A percentile compares a stretch with the other conserved stretches of the same genome.
phyloP scores from a whole-genome alignment of 2,113 vertebrate genomes.

The Rhombomys opimus region DNA sequence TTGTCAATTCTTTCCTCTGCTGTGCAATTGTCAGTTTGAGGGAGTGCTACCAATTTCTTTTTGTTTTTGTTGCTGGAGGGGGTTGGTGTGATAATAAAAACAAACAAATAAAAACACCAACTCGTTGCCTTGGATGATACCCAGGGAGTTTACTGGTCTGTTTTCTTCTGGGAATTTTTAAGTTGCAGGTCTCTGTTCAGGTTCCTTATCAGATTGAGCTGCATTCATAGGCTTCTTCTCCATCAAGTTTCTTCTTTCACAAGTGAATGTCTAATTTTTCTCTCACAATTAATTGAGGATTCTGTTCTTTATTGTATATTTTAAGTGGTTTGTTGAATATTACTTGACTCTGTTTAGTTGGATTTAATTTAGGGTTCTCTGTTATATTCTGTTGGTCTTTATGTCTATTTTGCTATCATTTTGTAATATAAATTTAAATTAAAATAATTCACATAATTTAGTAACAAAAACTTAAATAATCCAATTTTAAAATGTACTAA shows the following conservation, averaged over 20 bases:
- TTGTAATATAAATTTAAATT: background rate
- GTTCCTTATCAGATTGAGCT: background rate
- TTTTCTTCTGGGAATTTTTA: background rate
- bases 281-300: background rate
- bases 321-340: background rate
- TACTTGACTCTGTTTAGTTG: background rate
- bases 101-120: background rate
- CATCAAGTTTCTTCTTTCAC: background rate
- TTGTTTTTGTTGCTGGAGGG: background rate
- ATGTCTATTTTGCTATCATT: background rate
- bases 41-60: no score
- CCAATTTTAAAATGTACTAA: background rate
- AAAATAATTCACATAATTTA: background rate
- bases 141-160: rapidly evolving
- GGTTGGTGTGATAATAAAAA: background rate
- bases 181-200: background rate
- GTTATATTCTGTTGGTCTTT: background rate
- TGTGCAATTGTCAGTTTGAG: background rate
- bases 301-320: background rate
- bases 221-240: background rate
- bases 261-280: background rate
- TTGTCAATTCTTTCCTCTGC: background rate
- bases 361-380: background rate
- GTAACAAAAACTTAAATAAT: background rate
- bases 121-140: background rate